These are phyloP conservation scores for Thunnus maccoyii DNA, from an alignment of 2,113 vertebrate genomes.

Conservation along the genomic window DNA sequence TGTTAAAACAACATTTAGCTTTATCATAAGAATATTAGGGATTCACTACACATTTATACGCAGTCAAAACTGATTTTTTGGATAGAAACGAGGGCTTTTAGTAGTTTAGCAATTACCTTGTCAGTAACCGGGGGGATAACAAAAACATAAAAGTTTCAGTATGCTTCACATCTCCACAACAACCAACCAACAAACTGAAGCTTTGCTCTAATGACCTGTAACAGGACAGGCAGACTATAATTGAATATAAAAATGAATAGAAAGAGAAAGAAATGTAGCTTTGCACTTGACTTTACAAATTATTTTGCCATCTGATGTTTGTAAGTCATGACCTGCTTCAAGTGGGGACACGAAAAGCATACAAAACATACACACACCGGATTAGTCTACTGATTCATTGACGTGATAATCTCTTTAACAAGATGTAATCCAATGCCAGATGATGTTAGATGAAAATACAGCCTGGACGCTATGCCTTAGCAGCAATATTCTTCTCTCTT, in stretches of 20 bases:
- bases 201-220: not conserved
- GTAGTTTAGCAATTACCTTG: not conserved
- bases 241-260: not conserved
- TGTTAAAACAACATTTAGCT: not conserved
- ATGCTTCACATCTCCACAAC: conserved; percentile 12
- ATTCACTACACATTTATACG: no score
- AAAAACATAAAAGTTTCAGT: not conserved
- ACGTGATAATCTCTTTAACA: conserved; percentile 24
- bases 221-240: not conserved
- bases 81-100: not conserved
- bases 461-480: not conserved
- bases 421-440: not conserved
- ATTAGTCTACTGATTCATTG: conserved; percentile 29
- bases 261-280: not conserved
- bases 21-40: no score
- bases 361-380: not conserved
- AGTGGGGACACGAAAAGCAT: no score
- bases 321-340: not conserved
- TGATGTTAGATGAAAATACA: not conserved
- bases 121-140: not conserved
- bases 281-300: not conserved
- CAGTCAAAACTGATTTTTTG: not conserved
- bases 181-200: not conserved
- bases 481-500: not conserved
- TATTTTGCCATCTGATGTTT: not conserved